Percentiles rank a stretch among this genome's conserved stretches.
These are phyloP conservation scores for Denticeps clupeoides DNA, from an alignment of 2,797 vertebrate genomes.

Conservation along the genomic window DNA sequence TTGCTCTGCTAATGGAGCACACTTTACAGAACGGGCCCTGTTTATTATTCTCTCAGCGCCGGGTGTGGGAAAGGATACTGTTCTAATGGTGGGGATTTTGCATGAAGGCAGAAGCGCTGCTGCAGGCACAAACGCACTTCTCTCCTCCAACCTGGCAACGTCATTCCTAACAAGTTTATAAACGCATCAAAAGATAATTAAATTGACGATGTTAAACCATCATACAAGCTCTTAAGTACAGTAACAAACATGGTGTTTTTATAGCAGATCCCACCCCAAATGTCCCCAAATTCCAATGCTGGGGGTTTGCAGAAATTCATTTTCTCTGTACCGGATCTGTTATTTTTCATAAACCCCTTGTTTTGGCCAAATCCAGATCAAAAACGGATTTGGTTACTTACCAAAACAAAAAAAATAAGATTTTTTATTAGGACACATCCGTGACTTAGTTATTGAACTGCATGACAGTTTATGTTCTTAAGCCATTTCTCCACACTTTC, in stretches of 20 bases:
- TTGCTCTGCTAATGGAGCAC: slow-evolving; percentile 28
- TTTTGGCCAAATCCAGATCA: not conserved
- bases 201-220: slow-evolving; percentile 31
- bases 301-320: not conserved
- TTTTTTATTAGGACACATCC: slow-evolving; percentile 18
- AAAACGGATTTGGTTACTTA: slow-evolving; percentile 8
- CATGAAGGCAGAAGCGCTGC: no score
- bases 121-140: no score
- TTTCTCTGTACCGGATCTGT: not conserved
- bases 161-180: no score
- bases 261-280: not conserved
- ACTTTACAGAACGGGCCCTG: slow-evolving; percentile 14
- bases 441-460: slow-evolving; percentile 14
- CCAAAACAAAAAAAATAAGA: not conserved
- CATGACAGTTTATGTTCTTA: slow-evolving; percentile 13
- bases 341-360: slow-evolving; percentile 2
- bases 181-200: no score
- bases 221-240: slow-evolving; percentile 3
- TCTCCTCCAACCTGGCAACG: no score
- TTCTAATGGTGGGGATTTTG: slow-evolving; percentile 29
- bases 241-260: not conserved
- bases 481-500: slow-evolving; percentile 8
- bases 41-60: slow-evolving; percentile 36
- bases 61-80: slow-evolving; percentile 38
- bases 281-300: not conserved